Evolutionary conservation across 2,113 vertebrate genomes (phyloP), one percentile per base, ranked within the genome.

Genomic region (Catharus fuscescens): DNA sequence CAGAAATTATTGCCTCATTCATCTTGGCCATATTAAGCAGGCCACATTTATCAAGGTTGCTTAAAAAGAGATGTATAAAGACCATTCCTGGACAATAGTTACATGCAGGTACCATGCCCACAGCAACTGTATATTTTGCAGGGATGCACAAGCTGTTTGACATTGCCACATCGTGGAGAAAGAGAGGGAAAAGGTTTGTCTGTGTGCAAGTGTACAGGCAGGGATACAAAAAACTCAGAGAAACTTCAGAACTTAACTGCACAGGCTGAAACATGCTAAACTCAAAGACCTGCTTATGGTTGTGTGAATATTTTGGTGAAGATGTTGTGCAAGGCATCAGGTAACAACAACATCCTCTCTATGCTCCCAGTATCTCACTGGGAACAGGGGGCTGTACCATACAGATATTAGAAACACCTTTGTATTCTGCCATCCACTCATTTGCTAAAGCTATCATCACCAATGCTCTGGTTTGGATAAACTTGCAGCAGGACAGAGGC

Each of bases 1-100:
- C 92, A 31, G 90, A 95, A 97, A 93, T 97, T 96, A 97, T 97
- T 97, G 90, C 86, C 94, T 97, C 97, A 97, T 97, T 95, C 82
- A 74, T 97, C 97, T 97, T 84, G 86, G 62, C 90, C 84, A 88
- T 95, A 95, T 95, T 97, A 97, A 97, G 56, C 62, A 80, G 91
- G 70, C 44, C 62, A 59, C 95, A 96, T 97, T 96, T 84, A 97
- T 97, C 96, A 96, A 96, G 90, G 84, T 82, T 5, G 13, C 66
- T 92, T 82, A 88, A 90, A 95, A 81, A 87, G 87, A 93, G 91
- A 91, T 69, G 40, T 53, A 59, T 28, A 91, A 88, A 79, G 56
- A 81, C n/a, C 24, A 47, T 85, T 86, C 45, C 36, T 91, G 86
- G 76, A 81, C 56, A 91, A 78, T 69, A 80, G 45, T 90, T 95